Evolutionary conservation across 1,140 invertebrate genomes (phyloP), one percentile per base, ranked within the genome.

Genomic region (Anastrepha obliqua): DNA sequence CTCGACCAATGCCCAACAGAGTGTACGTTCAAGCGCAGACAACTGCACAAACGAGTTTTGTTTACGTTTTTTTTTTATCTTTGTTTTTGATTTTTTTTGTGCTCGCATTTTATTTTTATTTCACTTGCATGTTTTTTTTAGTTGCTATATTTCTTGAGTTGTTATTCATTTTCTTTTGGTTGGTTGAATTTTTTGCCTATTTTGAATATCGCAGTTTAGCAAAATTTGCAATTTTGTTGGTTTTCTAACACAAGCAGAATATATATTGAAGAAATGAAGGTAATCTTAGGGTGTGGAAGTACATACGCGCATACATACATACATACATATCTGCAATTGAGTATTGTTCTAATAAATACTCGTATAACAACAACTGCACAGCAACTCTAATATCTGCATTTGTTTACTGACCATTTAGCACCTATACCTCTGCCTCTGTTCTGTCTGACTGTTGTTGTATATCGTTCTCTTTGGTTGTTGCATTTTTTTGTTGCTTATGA

Each of bases 1-100:
- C 74, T 81, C 47, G 44, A 81, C 74, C 74, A 81, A 47, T 81
- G 74, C 74, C 74, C 44, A 20, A 51, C 20, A 67, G 29, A 8
- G 29, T 67, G 29, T 67, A 6, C 3, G 64, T 67, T 55, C 74
- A n/a, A 81, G 74, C 74, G 47, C 20, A n/a, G 1, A 81, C 47
- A 81, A 81, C 74, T 81, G 74, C 74, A 81, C 51, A 67, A 81
- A 81, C 74, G 44, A 81, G 74, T 17, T 58, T 62, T 13, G 9
- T 62, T 62, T 15, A 15, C 2, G 4, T 17, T 62, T 62, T 62
- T 13, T 62, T 62, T n/a, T 17, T 62, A 0, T 4, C 13, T 62
- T 55, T n/a, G 5, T 51, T 81, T 81, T 81, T 67, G 4, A 67
- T 29, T 29, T 67, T 62, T 62, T 62, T 81, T 55, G 29, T 29